Conservation (phyloP, 2,113 vertebrate genomes). For the Chlorocebus sabaeus region DNA sequence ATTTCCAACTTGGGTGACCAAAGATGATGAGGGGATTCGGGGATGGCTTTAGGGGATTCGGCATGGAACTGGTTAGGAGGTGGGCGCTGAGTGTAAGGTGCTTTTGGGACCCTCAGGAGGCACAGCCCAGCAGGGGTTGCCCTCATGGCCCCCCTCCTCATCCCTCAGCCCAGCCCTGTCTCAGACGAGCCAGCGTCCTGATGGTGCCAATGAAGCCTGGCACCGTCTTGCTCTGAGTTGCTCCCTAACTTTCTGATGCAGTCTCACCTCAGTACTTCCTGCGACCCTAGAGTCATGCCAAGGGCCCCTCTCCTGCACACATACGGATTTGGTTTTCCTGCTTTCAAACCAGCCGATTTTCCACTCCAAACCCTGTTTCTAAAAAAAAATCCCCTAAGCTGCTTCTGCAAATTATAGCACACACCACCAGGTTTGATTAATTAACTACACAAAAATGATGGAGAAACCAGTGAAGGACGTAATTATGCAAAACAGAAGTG, state of each 20-base stretch:
- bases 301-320: background rate
- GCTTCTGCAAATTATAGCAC: constrained; percentile 43
- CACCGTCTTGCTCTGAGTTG: rapidly evolving
- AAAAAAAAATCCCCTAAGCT: constrained; percentile 24
- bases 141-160: rapidly evolving
- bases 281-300: rapidly evolving
- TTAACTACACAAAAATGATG: constrained; percentile 58
- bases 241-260: background rate
- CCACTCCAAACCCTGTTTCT: background rate
- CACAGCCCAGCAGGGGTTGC: rapidly evolving
- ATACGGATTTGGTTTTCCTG: background rate
- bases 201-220: background rate
- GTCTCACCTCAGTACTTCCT: background rate
- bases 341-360: background rate
- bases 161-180: too few relatives aligned
- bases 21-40: background rate
- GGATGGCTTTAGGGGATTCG: background rate
- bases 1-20: too few relatives aligned
- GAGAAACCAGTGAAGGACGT: constrained; percentile 63
- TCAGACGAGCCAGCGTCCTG: background rate
- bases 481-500: constrained; percentile 61
- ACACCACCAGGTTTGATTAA: constrained; percentile 62
- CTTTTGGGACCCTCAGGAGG: background rate
- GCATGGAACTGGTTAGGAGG: background rate
- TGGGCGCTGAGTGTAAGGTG: background rate